A percentile compares a stretch with the other conserved stretches of the same genome.
Conservation (phyloP, 1,140 invertebrate genomes). For the Oscheius sp. region DNA sequence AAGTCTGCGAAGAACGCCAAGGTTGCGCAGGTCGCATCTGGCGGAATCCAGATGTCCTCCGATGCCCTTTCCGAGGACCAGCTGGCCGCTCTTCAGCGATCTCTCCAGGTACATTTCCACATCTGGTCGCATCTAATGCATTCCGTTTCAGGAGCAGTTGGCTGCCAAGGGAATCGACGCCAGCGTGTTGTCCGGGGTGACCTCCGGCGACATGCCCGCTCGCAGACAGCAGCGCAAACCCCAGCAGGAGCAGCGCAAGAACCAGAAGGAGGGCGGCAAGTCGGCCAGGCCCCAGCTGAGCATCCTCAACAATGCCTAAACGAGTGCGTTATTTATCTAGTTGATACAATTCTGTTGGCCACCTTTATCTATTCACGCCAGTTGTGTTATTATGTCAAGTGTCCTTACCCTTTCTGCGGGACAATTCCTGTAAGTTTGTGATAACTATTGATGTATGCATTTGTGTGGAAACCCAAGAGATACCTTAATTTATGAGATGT, state of each 20-base stretch:
- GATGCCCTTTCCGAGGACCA: conserved; percentile 53
- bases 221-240: background rate
- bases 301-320: conserved; percentile 1
- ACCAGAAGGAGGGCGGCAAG: background rate
- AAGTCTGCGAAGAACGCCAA: conserved; percentile 11
- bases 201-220: background rate
- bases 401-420: background rate
- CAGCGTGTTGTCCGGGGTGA: background rate
- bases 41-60: conserved; percentile 53
- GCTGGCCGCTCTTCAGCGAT: conserved; percentile 50
- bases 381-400: background rate
- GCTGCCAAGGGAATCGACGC: background rate
- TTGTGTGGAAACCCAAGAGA: background rate
- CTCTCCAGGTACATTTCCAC: conserved; percentile 28
- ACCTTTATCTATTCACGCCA: background rate
- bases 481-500: conserved; percentile 2
- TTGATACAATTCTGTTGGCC: background rate
- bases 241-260: background rate
- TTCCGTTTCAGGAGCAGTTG: background rate
- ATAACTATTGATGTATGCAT: background rate
- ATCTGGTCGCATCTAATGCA: background rate
- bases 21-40: conserved; percentile 39
- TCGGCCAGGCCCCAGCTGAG: background rate
- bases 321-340: background rate
- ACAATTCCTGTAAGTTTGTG: background rate